Conservation (phyloP, 1,140 invertebrate species). For the Forficula auricularia region DNA sequence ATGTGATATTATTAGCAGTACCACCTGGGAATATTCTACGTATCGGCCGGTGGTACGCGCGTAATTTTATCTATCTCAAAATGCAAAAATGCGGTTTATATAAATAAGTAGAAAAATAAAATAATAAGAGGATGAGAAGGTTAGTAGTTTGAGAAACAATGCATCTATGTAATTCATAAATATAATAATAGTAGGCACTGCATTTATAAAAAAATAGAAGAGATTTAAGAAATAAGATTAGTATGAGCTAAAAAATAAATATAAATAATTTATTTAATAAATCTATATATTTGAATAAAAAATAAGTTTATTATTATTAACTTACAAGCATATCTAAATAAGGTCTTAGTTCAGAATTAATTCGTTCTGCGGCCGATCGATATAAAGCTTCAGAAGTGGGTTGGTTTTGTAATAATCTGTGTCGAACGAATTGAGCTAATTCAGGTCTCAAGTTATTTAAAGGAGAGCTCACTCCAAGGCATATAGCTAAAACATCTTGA, state of each 20-base stretch:
- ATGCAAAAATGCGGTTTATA: too few relatives aligned
- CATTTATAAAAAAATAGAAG: too few relatives aligned
- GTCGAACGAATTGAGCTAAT: constrained; percentile 20
- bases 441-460: constrained; percentile 17
- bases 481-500: constrained; percentile 26
- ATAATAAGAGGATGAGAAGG: too few relatives aligned
- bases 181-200: too few relatives aligned
- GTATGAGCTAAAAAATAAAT: constrained; percentile 7
- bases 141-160: too few relatives aligned
- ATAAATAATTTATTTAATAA: constrained; percentile 8
- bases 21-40: too few relatives aligned
- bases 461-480: constrained; percentile 23
- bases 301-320: background rate
- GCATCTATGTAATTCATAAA: too few relatives aligned
- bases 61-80: too few relatives aligned
- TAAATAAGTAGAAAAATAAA: too few relatives aligned
- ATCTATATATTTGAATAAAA: constrained; percentile 1
- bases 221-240: background rate
- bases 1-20: too few relatives aligned
- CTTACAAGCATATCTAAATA: constrained; percentile 13
- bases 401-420: constrained; percentile 19
- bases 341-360: constrained; percentile 15
- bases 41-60: too few relatives aligned
- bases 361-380: constrained; percentile 11
- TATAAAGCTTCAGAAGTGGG: constrained; percentile 19